Evolutionary conservation across 2,113 vertebrate species (phyloP), one percentile per base, ranked within the genome.

Genomic region (Cryptomyrus ogoouensis): DNA sequence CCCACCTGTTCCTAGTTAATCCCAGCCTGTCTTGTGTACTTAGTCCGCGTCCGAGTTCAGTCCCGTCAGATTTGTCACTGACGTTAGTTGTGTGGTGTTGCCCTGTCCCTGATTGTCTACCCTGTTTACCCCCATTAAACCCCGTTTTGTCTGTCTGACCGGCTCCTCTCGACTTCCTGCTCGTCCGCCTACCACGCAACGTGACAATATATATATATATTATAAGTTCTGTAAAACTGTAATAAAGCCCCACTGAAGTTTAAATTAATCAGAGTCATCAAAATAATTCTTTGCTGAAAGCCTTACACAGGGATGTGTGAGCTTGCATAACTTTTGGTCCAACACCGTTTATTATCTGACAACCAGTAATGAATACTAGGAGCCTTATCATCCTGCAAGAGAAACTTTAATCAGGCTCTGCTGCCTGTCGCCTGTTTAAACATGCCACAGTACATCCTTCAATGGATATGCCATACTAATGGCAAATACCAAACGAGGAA

Each of bases 401-500:
- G 95, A 96, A 96, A 96, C 95, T 96, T 96, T 96, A 96, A 96
- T 96, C 96, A 96, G 93, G 92, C 93, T 93, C 91, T 92, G 94
- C 95, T 96, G 93, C 92, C 92, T 93, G 92, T 86, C 83, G 70
- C 92, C 90, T 96, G 92, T 95, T 96, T 94, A 95, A 95, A 94
- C 95, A 96, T 94, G 95, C 91, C 93, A 92, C 84, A 85, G 95
- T 95, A 96, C 95, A 95, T 93, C 92, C 92, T 35, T 90, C 92
- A 93, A 92, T 94, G 93, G 92, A 92, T 93, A 92, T 93, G 56
- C 90, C 89, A 77, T 91, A 74, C 91, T 86, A 89, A 95, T 94
- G 92, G 95, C 94, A 96, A 96, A 96, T 95, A 95, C 94, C 94
- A 95, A 95, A 95, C 90, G 92, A 90, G 92, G 92, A 94, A 93